Conservation (phyloP, 1,140 invertebrate species). For the Drosophila kepulauana region DNA sequence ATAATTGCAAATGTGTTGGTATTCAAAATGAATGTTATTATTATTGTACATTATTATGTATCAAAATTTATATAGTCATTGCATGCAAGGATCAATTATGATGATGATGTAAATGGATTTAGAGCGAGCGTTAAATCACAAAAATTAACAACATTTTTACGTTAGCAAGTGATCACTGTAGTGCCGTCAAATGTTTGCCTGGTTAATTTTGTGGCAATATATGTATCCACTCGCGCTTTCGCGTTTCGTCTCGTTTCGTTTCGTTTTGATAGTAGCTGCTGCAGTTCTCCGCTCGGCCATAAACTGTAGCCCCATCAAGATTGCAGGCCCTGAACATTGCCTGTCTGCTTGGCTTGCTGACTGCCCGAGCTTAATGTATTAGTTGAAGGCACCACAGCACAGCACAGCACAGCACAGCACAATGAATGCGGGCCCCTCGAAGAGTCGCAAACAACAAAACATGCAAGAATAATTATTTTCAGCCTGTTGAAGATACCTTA, state of each 20-base stretch:
- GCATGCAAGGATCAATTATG: no score
- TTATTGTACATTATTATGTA: no score
- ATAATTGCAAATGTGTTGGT: no score
- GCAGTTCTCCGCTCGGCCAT: conserved; percentile 12
- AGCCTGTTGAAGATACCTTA: conserved; percentile 22
- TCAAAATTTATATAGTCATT: no score
- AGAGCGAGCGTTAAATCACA: no score
- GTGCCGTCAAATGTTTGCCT: conserved; percentile 8
- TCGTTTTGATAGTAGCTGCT: conserved; percentile 11
- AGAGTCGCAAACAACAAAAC: conserved; percentile 14
- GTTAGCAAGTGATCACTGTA: conserved; percentile 3
- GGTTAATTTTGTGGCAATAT: conserved; percentile 28
- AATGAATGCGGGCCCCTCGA: conserved; percentile 23
- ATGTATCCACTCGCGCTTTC: conserved; percentile 13
- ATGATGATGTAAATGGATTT: no score
- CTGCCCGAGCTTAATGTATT: conserved; percentile 12
- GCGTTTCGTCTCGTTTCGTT: not conserved
- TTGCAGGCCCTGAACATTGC: conserved; percentile 7
- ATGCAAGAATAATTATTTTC: conserved; percentile 20
- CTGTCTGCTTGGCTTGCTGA: not conserved
- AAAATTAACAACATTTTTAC: no score
- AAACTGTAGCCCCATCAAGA: conserved; percentile 32
- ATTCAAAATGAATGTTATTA: no score
- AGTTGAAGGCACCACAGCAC: conserved; percentile 1
- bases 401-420: not conserved